Conservation (phyloP, 2,888 invertebrate genomes). For the Mimumesa dahlbomi region DNA sequence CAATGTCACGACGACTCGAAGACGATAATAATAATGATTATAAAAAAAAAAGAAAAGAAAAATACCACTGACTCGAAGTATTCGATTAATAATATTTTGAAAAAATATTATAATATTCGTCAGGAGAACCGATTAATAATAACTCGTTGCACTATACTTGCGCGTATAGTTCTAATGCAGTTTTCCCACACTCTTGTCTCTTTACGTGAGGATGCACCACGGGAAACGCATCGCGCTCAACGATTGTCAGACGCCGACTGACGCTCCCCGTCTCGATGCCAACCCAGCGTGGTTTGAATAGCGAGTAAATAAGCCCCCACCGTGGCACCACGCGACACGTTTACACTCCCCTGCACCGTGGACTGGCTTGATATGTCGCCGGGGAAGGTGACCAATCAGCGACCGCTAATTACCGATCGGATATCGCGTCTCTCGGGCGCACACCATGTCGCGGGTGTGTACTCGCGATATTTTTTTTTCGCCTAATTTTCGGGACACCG, state of each 20-base stretch:
- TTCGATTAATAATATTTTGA: no score
- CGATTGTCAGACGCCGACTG: constrained; percentile 53
- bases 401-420: constrained; percentile 54
- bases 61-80: no score
- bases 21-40: no score
- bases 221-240: constrained; percentile 13
- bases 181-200: no score
- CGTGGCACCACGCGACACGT: constrained; percentile 34
- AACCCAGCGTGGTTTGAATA: constrained; percentile 52
- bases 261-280: constrained; percentile 45
- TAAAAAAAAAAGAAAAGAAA: no score
- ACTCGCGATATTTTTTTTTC: no score
- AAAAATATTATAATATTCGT: no score
- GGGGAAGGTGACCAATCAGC: constrained; percentile 65
- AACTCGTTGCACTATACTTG: no score
- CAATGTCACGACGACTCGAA: no score
- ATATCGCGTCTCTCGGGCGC: constrained; percentile 3
- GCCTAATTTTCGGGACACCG: neutral
- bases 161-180: no score
- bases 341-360: constrained; percentile 30
- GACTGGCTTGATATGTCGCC: constrained; percentile 34
- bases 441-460: neutral
- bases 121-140: no score
- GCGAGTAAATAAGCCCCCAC: constrained; percentile 68
- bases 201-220: no score